These are phyloP conservation scores for Drosophila imparisetae DNA, from an alignment of 2,888 invertebrate species.

Conservation along the genomic window DNA sequence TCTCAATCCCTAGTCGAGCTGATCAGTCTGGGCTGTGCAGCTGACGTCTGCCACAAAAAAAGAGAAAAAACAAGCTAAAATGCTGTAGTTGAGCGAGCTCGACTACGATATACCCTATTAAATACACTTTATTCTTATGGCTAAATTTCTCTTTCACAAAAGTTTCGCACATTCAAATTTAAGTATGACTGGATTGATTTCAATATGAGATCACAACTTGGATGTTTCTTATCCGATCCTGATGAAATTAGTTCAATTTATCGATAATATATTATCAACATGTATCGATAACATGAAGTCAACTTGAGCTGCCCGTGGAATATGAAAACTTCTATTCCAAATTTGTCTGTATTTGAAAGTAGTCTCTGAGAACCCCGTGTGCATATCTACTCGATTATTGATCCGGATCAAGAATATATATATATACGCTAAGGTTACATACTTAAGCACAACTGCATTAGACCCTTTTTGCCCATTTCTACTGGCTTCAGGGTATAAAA, in stretches of 20 bases:
- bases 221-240: neutral
- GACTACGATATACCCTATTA: neutral
- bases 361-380: neutral
- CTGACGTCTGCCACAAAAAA: slow-evolving; percentile 15
- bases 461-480: neutral
- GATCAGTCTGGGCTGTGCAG: slow-evolving; percentile 23
- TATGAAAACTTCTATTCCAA: neutral
- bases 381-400: neutral
- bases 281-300: too few relatives aligned
- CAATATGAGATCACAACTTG: neutral
- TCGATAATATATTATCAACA: neutral
- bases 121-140: neutral
- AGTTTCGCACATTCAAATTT: neutral
- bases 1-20: slow-evolving; percentile 19
- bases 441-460: neutral
- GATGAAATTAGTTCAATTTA: neutral
- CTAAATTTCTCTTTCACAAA: neutral
- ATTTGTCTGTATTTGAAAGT: neutral
- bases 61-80: neutral
- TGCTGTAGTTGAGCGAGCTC: neutral
- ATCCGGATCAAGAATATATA: neutral
- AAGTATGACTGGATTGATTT: neutral
- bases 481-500: neutral
- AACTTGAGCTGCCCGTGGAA: too few relatives aligned
- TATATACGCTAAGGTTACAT: neutral